Evolutionary conservation across 2,797 vertebrate species (phyloP).

Genomic region (Nannoperca obscura): DNA sequence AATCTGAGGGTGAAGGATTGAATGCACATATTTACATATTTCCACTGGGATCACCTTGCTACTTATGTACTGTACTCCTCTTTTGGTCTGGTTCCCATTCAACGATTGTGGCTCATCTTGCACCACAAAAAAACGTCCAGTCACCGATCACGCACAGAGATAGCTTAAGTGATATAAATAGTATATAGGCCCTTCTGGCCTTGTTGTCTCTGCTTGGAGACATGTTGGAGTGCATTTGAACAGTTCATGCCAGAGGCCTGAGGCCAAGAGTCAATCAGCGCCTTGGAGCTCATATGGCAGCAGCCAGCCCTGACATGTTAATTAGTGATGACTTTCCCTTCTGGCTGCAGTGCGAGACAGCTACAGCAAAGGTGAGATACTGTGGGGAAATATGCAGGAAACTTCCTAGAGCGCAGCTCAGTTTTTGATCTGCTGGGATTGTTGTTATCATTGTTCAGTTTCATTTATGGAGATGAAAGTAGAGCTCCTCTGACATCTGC

Average conservation of each 20-base stretch:
- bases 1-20: slow-evolving; percentile 68
- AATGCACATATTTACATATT: slow-evolving; percentile 63
- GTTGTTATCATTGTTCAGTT: slow-evolving; percentile 75
- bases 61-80: background rate
- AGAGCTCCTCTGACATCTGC: slow-evolving; percentile 47
- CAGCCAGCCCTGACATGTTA: slow-evolving; percentile 73
- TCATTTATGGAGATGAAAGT: slow-evolving; percentile 77
- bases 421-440: slow-evolving; percentile 74
- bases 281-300: slow-evolving; percentile 68
- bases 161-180: slow-evolving; percentile 60
- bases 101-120: slow-evolving; percentile 22
- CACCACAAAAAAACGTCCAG: slow-evolving; percentile 7
- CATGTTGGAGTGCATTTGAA: slow-evolving; percentile 60
- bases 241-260: slow-evolving; percentile 63
- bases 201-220: slow-evolving; percentile 60
- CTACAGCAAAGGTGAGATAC: slow-evolving; percentile 64
- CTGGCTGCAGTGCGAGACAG: slow-evolving; percentile 60
- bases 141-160: slow-evolving; percentile 23
- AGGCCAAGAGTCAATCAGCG: slow-evolving; percentile 75
- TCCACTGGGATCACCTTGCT: slow-evolving; percentile 57
- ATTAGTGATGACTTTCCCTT: slow-evolving; percentile 76
- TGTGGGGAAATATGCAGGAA: slow-evolving; percentile 56
- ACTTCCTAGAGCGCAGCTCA: slow-evolving; percentile 50
- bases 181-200: slow-evolving; percentile 58
- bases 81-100: slow-evolving; percentile 28